Evolutionary conservation across 1,140 invertebrate species (phyloP).

Genomic region (Aplysia californica): DNA sequence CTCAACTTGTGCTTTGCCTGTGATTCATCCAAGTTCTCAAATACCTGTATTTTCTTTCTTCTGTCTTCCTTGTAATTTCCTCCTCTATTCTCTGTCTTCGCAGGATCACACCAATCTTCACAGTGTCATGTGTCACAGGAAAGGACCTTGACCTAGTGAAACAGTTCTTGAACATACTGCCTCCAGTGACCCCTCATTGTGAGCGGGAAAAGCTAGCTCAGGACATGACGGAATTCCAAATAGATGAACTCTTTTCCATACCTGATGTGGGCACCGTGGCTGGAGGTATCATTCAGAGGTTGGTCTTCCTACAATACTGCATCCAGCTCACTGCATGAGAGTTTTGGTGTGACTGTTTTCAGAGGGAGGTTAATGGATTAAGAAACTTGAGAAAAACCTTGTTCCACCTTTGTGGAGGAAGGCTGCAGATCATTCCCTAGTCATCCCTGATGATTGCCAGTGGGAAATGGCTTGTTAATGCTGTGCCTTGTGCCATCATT

Average conservation of each 20-base stretch:
- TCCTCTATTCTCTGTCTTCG: slow-evolving; percentile 24
- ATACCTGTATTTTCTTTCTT: background rate
- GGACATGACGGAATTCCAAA: slow-evolving; percentile 74
- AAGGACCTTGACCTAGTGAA: slow-evolving; percentile 82
- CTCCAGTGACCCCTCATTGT: slow-evolving; percentile 76
- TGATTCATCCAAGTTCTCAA: background rate
- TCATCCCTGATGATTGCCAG: too few species aligned
- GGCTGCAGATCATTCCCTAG: too few species aligned
- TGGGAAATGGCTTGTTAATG: too few species aligned
- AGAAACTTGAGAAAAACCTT: background rate
- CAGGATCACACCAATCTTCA: slow-evolving; percentile 82
- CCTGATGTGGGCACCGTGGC: slow-evolving; percentile 98
- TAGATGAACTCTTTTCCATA: slow-evolving; percentile 98
- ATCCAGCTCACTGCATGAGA: too few species aligned
- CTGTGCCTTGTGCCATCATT: too few species aligned
- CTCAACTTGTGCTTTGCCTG: too few species aligned
- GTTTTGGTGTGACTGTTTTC: too few species aligned
- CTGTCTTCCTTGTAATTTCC: background rate
- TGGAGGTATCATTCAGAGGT: slow-evolving; percentile 87
- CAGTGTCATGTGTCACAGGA: slow-evolving; percentile 95
- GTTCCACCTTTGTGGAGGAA: background rate
- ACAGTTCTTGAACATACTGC: slow-evolving; percentile 96
- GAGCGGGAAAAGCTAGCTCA: slow-evolving; percentile 81
- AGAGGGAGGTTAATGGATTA: too few species aligned
- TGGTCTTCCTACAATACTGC: too few species aligned